These are phyloP conservation scores for Parus major DNA, from an alignment of 2,113 vertebrate genomes.

Conservation along the genomic window DNA sequence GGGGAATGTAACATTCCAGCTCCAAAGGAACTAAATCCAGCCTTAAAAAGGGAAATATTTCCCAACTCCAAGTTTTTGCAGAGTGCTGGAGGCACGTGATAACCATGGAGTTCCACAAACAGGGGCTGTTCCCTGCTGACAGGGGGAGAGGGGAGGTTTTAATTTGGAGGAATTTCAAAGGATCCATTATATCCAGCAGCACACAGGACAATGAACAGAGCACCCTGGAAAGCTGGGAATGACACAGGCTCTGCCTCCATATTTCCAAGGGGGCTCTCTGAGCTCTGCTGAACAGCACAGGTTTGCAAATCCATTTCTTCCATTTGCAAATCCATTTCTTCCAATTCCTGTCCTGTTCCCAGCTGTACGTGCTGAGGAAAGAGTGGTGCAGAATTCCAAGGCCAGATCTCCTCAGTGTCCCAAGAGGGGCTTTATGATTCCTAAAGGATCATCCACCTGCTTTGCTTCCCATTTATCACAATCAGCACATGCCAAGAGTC, in stretches of 20 bases:
- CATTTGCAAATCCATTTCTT: not conserved
- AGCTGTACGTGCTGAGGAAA: not conserved
- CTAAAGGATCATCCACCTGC: not conserved
- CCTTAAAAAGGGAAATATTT: not conserved
- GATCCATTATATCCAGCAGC: not conserved
- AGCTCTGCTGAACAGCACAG: not conserved
- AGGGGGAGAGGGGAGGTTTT: not conserved
- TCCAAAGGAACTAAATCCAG: not conserved
- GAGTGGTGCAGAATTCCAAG: not conserved
- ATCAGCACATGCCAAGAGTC: not conserved
- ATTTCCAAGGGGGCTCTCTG: not conserved
- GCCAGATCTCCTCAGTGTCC: not conserved
- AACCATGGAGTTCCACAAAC: not conserved
- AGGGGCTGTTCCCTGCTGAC: not conserved
- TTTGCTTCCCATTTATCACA: not conserved
- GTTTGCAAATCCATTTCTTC: not conserved
- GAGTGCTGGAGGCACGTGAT: not conserved
- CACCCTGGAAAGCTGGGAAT: not conserved
- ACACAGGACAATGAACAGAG: not conserved
- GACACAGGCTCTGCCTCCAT: not conserved
- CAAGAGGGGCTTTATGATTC: not conserved
- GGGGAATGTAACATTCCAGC: not conserved
- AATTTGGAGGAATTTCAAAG: not conserved
- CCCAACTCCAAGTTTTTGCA: not conserved
- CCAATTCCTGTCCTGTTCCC: not conserved